Evolutionary conservation across 2,113 vertebrate species (phyloP), one percentile per base, ranked within the genome.

Genomic region (Fregetta grallaria): DNA sequence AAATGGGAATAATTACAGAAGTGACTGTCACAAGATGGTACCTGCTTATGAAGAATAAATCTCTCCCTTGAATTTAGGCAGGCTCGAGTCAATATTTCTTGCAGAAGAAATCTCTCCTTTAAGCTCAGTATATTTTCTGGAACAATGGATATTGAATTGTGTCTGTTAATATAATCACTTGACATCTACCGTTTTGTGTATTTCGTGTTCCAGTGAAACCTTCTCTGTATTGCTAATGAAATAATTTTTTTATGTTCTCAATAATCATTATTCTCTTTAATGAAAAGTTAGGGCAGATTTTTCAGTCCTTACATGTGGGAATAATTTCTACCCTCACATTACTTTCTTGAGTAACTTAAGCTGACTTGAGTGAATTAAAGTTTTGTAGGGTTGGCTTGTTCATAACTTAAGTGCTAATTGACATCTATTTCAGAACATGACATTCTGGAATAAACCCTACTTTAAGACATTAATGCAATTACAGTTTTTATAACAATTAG

Each of bases 201-300:
- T 97, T 91, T 85, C 84, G 59, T 96, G 90, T 96, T 95, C 90
- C 88, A 92, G 85, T 91, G 91, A 97, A 97, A 97, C 92, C 74
- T 94, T 81, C 94, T 75, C 91, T 97, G 81, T 96, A 95, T 90
- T 85, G 81, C 94, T 97, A 95, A 95, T 97, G 94, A 97, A 96
- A 97, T 95, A 95, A 97, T 96, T 96, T 92, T 95, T 97, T 96
- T 94, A 96, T 97, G 96, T 88, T 95, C 91, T 96, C 97, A 96
- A 97, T 97, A 96, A 97, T 97, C 94, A 96, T 94, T 90, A 97
- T 73, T 96, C 91, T 91, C 66, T 94, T 96, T 92, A 97, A 97
- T 97, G 94, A 96, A 97, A 97, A 97, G 89, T 86, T 92, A 96
- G 92, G 96, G 71, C 91, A 96, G 77, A 89, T 95, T 92, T 87